A percentile compares a stretch with the other conserved stretches of the same genome.
Conservation (phyloP, 30 jellyfish, hydroid and myxozoan genomes). For the Morbakka virulenta region DNA sequence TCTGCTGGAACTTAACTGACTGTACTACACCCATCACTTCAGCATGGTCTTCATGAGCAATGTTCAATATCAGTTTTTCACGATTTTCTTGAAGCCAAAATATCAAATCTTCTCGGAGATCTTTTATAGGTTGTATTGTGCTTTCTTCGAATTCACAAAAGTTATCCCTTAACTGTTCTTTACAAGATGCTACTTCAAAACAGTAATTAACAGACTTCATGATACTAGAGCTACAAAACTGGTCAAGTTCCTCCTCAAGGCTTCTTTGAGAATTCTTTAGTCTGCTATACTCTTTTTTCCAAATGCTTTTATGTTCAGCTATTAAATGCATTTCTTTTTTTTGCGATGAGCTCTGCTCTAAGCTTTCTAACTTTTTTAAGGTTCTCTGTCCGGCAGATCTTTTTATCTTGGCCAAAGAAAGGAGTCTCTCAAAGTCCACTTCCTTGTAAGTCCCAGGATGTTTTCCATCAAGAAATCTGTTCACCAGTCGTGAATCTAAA, state of each 20-base stretch:
- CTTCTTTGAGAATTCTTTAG: conserved; percentile 24
- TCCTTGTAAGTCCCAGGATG: conserved; percentile 60
- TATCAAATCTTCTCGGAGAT: conserved; percentile 63
- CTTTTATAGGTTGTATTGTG: conserved; percentile 63
- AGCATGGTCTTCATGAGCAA: conserved; percentile 42
- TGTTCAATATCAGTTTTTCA: conserved; percentile 41
- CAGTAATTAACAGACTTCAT: conserved; percentile 7
- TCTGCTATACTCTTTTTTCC: conserved; percentile 69
- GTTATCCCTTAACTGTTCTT: conserved; percentile 40
- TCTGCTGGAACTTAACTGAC: conserved; percentile 79
- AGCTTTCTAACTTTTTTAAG: conserved; percentile 48
- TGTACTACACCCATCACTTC: conserved; percentile 25
- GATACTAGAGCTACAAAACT: conserved; percentile 30
- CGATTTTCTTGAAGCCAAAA: conserved; percentile 70
- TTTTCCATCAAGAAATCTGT: conserved; percentile 59
- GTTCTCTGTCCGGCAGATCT: conserved; percentile 65
- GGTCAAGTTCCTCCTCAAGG: conserved; percentile 46
- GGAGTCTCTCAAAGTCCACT: conserved; percentile 59
- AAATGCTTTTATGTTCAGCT: conserved; percentile 58
- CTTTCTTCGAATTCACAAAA: conserved; percentile 24
- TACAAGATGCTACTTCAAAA: conserved; percentile 41
- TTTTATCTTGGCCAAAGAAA: conserved; percentile 55
- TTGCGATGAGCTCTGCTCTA: conserved; percentile 29
- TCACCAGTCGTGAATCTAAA: conserved; percentile 48
- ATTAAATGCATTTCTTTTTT: conserved; percentile 45